Percentiles rank a stretch among this genome's conserved stretches.
Conservation (phyloP, 2,888 invertebrate species). For the Tiliacea citrago region DNA sequence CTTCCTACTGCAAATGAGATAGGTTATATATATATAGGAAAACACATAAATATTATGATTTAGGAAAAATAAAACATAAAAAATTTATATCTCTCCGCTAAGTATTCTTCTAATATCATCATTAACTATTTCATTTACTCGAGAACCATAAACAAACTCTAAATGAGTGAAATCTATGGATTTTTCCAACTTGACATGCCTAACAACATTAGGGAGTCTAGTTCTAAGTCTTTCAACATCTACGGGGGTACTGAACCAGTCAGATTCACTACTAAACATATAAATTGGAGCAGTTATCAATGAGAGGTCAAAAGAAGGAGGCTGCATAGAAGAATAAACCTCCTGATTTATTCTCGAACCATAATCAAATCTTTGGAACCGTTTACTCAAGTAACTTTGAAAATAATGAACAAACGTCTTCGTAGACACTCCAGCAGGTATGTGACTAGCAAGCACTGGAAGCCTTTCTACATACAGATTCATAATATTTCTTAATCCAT, state of each 20-base stretch:
- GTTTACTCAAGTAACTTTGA: slow-evolving; percentile 78
- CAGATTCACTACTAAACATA: slow-evolving; percentile 80
- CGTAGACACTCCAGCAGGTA: slow-evolving; percentile 81
- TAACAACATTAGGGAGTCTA: slow-evolving; percentile 75
- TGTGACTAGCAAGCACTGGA: slow-evolving; percentile 81
- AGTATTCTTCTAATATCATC: slow-evolving; percentile 76
- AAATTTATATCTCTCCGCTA: slow-evolving; percentile 18
- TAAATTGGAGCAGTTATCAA: slow-evolving; percentile 77
- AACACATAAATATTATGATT: background rate
- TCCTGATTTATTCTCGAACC: slow-evolving; percentile 73
- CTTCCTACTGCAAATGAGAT: background rate
- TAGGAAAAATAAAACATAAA: background rate
- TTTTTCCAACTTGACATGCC: slow-evolving; percentile 74
- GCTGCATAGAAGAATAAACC: slow-evolving; percentile 72
- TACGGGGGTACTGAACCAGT: slow-evolving; percentile 80
- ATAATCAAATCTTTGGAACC: slow-evolving; percentile 82
- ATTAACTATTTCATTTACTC: slow-evolving; percentile 79
- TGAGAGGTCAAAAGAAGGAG: slow-evolving; percentile 80
- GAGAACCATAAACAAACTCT: slow-evolving; percentile 83
- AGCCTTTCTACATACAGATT: slow-evolving; percentile 77
- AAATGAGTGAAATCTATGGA: slow-evolving; percentile 82
- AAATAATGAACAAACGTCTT: slow-evolving; percentile 82
- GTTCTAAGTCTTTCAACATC: slow-evolving; percentile 74
- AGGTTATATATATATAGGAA: too few species aligned
- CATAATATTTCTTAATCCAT: slow-evolving; percentile 77